Conservation (phyloP, 1,140 invertebrate species). For the Drosophila ambigua region DNA sequence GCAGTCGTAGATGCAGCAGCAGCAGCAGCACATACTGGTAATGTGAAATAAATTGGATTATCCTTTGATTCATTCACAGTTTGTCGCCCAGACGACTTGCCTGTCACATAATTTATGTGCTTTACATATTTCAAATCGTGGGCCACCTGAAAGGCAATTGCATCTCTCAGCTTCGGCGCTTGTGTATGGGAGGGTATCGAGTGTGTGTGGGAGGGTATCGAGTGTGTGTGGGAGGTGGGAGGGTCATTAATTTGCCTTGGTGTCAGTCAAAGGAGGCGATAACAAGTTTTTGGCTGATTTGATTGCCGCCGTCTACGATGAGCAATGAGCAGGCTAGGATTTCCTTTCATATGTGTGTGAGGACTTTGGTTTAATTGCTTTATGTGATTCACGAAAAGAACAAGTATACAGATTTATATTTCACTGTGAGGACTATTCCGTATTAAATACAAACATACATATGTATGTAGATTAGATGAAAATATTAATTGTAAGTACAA, state of each 20-base stretch:
- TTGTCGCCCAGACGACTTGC: slow-evolving; percentile 68
- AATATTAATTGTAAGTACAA: no score
- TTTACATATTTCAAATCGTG: slow-evolving; percentile 78
- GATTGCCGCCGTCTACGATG: slow-evolving; percentile 70
- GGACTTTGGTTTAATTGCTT: slow-evolving; percentile 23
- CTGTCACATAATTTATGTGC: slow-evolving; percentile 79
- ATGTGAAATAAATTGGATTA: slow-evolving; percentile 83
- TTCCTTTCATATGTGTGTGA: slow-evolving; percentile 1
- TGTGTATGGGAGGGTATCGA: slow-evolving; percentile 1
- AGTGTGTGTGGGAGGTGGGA: slow-evolving; percentile 10
- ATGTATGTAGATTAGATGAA: no score
- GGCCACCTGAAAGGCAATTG: slow-evolving; percentile 46
- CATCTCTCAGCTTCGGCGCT: slow-evolving; percentile 4
- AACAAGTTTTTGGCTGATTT: slow-evolving; percentile 80
- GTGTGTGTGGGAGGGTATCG: slow-evolving; percentile 7
- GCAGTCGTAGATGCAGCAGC: no score
- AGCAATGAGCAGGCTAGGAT: slow-evolving; percentile 65
- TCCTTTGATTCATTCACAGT: slow-evolving; percentile 83
- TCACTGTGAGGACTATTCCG: no score
- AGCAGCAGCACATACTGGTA: slow-evolving; percentile 44
- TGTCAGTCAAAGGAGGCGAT: slow-evolving; percentile 80
- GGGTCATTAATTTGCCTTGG: slow-evolving; percentile 77
- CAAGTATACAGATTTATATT: no score
- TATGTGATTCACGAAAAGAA: neutral
- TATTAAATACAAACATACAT: no score